Percentiles rank a stretch among this genome's conserved stretches.
These are phyloP conservation scores for Lepeophtheirus nordmannii DNA, from an alignment of 2,888 invertebrate species.

Conservation along the genomic window DNA sequence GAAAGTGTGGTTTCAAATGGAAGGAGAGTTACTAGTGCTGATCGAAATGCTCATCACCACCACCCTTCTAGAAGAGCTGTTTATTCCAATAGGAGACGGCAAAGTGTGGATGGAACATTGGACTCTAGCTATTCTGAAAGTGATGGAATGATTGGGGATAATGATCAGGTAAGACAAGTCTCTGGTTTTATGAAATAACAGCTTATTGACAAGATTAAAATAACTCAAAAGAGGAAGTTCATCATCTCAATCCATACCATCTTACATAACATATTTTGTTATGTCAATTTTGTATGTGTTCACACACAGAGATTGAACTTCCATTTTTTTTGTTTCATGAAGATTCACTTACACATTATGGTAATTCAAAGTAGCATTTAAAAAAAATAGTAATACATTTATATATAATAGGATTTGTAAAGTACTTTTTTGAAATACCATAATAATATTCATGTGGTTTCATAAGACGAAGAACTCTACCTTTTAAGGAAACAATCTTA, in stretches of 20 bases:
- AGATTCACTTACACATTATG: background rate
- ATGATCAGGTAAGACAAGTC: slow-evolving; percentile 10
- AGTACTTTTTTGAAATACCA: no score
- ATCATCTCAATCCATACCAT: background rate
- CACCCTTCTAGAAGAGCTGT: background rate
- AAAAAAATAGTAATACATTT: no score
- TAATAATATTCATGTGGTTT: no score
- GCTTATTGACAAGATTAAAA: background rate
- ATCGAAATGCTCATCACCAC: background rate
- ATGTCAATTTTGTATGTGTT: no score
- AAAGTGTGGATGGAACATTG: background rate
- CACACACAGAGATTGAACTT: no score
- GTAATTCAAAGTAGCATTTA: no score
- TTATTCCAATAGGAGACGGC: background rate
- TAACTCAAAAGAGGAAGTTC: background rate
- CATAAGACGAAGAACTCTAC: no score
- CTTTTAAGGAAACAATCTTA: background rate
- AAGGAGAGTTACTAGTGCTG: slow-evolving; percentile 6
- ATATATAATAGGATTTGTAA: no score
- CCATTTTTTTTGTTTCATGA: background rate
- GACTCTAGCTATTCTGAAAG: slow-evolving; percentile 21
- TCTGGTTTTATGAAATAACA: background rate
- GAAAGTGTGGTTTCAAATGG: background rate
- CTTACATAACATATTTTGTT: no score
- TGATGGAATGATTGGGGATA: slow-evolving; percentile 16